These are phyloP conservation scores for Ovibos moschatus DNA, from an alignment of 2,113 vertebrate genomes.

Conservation along the genomic window DNA sequence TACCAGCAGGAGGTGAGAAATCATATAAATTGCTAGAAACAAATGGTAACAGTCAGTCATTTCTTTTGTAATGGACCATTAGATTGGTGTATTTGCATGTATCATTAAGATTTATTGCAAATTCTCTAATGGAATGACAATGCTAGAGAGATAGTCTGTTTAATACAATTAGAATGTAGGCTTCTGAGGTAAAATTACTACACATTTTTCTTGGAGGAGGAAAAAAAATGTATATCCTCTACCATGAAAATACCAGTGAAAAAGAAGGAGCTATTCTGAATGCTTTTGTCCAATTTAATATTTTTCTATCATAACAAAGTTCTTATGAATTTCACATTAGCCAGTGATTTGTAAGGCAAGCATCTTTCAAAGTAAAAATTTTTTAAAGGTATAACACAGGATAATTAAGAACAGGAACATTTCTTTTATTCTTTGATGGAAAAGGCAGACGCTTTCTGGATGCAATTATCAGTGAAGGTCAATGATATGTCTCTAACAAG, in stretches of 20 bases:
- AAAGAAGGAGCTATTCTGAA: slow-evolving; percentile 41
- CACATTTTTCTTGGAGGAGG: slow-evolving; percentile 20
- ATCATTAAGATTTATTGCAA: slow-evolving; percentile 72
- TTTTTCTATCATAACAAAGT: slow-evolving; percentile 49
- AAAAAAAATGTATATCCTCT: slow-evolving; percentile 33
- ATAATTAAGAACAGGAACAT: slow-evolving; percentile 47
- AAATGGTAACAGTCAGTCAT: slow-evolving; percentile 60
- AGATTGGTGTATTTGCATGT: slow-evolving; percentile 71
- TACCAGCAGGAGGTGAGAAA: slow-evolving; percentile 65
- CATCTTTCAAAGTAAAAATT: neutral
- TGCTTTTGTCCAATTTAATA: slow-evolving; percentile 49
- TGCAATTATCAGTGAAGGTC: slow-evolving; percentile 31
- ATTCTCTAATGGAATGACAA: slow-evolving; percentile 68
- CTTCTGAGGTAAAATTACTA: slow-evolving; percentile 42
- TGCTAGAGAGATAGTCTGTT: slow-evolving; percentile 38
- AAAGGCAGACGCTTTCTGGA: slow-evolving; percentile 25
- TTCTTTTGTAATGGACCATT: slow-evolving; percentile 71
- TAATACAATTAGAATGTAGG: slow-evolving; percentile 56
- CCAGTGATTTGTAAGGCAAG: slow-evolving; percentile 31
- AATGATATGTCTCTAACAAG: neutral
- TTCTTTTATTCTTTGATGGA: slow-evolving; percentile 38
- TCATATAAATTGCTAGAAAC: slow-evolving; percentile 64
- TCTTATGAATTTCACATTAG: slow-evolving; percentile 54
- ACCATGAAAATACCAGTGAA: slow-evolving; percentile 43
- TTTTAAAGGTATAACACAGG: neutral